These are phyloP conservation scores for Psittacula derbiana DNA, from an alignment of 2,797 vertebrate genomes.

Conservation along the genomic window DNA sequence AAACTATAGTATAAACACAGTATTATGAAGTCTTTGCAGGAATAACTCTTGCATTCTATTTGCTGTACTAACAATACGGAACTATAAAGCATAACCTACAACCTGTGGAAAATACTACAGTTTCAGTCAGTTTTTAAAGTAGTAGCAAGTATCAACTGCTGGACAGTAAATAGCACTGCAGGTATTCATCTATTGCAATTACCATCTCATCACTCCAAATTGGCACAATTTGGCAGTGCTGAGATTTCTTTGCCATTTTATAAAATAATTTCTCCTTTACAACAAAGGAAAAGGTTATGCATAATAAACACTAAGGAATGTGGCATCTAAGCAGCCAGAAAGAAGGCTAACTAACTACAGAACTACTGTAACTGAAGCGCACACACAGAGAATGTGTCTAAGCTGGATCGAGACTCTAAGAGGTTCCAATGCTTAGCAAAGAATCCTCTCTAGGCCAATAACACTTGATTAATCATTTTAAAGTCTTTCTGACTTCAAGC, in stretches of 20 bases:
- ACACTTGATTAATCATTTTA: slow-evolving; percentile 63
- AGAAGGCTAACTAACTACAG: background rate
- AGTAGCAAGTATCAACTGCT: background rate
- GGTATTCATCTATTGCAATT: background rate
- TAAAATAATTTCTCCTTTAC: background rate
- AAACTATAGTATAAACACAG: background rate
- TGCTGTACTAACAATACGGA: background rate
- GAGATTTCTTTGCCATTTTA: background rate
- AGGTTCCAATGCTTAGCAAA: slow-evolving; percentile 25
- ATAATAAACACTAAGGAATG: background rate
- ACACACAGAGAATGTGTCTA: background rate
- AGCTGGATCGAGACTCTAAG: slow-evolving; percentile 29
- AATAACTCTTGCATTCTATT: background rate
- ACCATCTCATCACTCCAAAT: background rate
- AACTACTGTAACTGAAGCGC: background rate
- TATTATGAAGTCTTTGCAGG: background rate
- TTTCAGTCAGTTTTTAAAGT: background rate
- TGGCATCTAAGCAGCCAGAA: background rate
- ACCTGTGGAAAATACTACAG: background rate
- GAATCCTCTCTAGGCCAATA: slow-evolving; percentile 54
- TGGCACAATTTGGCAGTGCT: background rate
- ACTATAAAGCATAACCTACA: background rate
- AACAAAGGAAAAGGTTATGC: background rate
- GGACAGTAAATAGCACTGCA: background rate
- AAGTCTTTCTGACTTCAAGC: slow-evolving; percentile 50